These are phyloP conservation scores for Morpho helenor DNA, from an alignment of 2,888 invertebrate species.

Conservation along the genomic window DNA sequence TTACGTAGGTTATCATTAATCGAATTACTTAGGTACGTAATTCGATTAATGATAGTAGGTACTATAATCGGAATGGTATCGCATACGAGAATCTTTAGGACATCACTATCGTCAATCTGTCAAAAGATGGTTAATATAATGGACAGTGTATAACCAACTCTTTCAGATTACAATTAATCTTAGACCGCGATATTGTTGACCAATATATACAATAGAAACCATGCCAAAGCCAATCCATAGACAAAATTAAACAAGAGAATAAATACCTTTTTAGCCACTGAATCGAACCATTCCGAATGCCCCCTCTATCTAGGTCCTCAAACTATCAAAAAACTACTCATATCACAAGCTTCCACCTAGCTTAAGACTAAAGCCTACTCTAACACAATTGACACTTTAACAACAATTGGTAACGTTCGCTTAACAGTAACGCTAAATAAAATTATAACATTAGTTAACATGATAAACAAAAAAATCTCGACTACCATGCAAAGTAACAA, in stretches of 20 bases:
- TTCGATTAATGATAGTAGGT: no score
- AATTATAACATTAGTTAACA: constrained; percentile 76
- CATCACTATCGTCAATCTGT: no score
- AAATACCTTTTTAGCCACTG: constrained; percentile 39
- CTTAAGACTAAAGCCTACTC: constrained; percentile 65
- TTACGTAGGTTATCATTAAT: no score
- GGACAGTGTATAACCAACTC: no score
- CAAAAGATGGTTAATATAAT: no score
- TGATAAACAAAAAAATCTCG: constrained; percentile 60
- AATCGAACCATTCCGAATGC: constrained; percentile 31
- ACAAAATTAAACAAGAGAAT: neutral
- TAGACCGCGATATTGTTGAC: no score
- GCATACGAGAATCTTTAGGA: no score
- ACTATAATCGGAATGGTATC: no score
- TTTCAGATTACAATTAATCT: no score
- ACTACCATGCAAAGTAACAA: constrained; percentile 57
- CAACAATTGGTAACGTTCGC: constrained; percentile 68
- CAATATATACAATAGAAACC: no score
- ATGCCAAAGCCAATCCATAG: no score
- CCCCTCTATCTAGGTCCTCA: constrained; percentile 53
- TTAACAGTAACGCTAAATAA: constrained; percentile 62
- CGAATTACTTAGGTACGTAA: no score
- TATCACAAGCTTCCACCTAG: constrained; percentile 78
- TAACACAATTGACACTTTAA: constrained; percentile 72
- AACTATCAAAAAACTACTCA: constrained; percentile 50